A percentile compares a stretch with the other conserved stretches of the same genome.
These are phyloP conservation scores for Meta bourneti DNA, from an alignment of 2,888 invertebrate species.

Conservation along the genomic window DNA sequence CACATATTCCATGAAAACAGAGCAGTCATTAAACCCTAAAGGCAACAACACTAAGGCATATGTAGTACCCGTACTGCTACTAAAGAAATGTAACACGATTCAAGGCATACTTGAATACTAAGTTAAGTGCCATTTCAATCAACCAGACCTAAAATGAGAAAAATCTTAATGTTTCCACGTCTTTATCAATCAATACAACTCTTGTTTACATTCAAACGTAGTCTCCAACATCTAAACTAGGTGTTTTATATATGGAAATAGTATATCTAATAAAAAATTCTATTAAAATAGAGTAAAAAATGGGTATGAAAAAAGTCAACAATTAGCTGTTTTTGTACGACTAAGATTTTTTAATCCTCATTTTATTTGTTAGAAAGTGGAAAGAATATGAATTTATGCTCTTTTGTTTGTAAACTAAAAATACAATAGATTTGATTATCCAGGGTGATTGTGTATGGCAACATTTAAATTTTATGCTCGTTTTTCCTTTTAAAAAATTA, in stretches of 20 bases:
- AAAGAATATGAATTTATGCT: too few relatives aligned
- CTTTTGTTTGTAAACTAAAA: too few relatives aligned
- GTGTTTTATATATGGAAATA: conserved; percentile 3
- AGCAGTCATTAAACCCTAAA: conserved; percentile 43
- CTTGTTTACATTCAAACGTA: background rate
- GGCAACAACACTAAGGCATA: conserved; percentile 64
- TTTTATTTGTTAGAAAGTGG: too few relatives aligned
- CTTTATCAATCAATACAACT: background rate
- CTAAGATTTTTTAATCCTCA: too few relatives aligned
- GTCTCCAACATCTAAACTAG: background rate
- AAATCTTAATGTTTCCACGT: background rate
- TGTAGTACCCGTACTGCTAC: conserved; percentile 63
- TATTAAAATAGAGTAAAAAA: background rate
- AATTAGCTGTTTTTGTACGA: too few relatives aligned
- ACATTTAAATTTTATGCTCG: too few relatives aligned
- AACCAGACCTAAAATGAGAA: conserved; percentile 22
- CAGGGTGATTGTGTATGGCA: too few relatives aligned
- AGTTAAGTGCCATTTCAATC: conserved; percentile 23
- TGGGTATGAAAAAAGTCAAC: too few relatives aligned
- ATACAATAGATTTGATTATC: too few relatives aligned
- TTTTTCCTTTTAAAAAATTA: too few relatives aligned
- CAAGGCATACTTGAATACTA: conserved; percentile 52
- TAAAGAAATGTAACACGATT: conserved; percentile 49
- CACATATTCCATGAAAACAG: conserved; percentile 22
- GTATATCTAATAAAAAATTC: background rate